Percentiles rank a stretch among this genome's conserved stretches.
phyloP scores from a whole-genome alignment of 2,797 vertebrate genomes.

The Allenopithecus nigroviridis region DNA sequence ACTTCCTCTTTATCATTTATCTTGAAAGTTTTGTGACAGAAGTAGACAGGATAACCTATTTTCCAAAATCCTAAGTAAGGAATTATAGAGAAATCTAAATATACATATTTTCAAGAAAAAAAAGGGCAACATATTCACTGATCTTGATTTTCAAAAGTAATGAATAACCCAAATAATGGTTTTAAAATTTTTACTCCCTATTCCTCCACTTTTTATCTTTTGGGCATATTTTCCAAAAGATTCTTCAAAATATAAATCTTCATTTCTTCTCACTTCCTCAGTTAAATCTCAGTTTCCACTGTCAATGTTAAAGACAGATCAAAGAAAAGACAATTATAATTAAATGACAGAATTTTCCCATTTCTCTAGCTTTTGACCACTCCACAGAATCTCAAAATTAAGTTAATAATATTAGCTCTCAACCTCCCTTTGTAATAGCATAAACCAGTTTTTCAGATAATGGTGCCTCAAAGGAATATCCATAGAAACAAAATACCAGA shows the following conservation, averaged over 20 bases:
- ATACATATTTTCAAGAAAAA: neutral
- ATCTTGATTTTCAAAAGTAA: conserved; percentile 20
- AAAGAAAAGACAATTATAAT: neutral
- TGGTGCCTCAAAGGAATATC: neutral
- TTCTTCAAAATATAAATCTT: neutral
- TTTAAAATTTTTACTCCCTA: neutral
- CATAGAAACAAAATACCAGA: neutral
- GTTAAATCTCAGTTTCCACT: neutral
- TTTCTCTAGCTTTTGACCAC: neutral
- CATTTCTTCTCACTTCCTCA: neutral
- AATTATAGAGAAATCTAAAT: neutral
- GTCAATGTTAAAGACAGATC: neutral
- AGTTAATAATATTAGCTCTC: neutral
- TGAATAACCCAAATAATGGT: neutral
- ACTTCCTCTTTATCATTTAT: neutral
- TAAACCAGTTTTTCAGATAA: neutral
- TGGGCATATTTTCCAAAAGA: neutral
- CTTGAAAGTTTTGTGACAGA: neutral
- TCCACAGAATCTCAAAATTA: neutral
- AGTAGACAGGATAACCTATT: neutral
- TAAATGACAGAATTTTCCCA: neutral
- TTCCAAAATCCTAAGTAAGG: neutral
- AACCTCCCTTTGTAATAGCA: neutral
- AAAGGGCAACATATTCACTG: neutral
- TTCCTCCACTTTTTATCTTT: neutral